Evolutionary conservation across 2,113 vertebrate species (phyloP).

Genomic region (Myotis yumanensis): DNA sequence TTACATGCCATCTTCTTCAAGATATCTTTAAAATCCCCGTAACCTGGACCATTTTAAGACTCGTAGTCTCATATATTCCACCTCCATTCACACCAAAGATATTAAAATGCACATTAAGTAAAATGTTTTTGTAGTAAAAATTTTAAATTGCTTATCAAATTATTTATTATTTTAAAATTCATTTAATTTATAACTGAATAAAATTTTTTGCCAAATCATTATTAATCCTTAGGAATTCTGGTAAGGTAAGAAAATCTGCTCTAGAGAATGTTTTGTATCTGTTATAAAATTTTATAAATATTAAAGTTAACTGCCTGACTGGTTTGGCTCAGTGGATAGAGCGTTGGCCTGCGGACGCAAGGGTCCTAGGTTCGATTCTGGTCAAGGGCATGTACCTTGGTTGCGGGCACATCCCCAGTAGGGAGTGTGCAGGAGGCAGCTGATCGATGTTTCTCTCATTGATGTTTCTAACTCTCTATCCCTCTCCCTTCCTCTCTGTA

Average conservation of each 20-base stretch:
- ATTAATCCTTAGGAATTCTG: background rate
- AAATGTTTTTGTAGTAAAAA: background rate
- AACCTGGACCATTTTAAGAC: background rate
- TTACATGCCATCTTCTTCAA: background rate
- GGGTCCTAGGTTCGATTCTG: too few species aligned
- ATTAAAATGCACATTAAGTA: background rate
- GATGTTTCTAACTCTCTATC: too few species aligned
- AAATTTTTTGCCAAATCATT: background rate
- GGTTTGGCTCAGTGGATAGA: too few species aligned
- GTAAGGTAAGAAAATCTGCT: background rate
- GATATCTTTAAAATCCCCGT: background rate
- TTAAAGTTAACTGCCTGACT: background rate
- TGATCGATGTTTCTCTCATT: too few species aligned
- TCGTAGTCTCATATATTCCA: background rate
- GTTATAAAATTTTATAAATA: background rate
- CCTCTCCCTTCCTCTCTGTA: too few species aligned
- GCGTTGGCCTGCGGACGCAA: too few species aligned
- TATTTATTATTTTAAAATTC: background rate
- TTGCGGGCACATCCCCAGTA: too few species aligned
- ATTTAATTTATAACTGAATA: background rate
- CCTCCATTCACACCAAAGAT: background rate
- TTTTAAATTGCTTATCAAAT: slow-evolving; percentile 19
- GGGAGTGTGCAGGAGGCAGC: too few species aligned
- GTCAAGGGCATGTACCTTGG: too few species aligned
- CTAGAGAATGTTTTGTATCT: background rate